Conservation (phyloP, 2,113 vertebrate species). For the Sturnus vulgaris region DNA sequence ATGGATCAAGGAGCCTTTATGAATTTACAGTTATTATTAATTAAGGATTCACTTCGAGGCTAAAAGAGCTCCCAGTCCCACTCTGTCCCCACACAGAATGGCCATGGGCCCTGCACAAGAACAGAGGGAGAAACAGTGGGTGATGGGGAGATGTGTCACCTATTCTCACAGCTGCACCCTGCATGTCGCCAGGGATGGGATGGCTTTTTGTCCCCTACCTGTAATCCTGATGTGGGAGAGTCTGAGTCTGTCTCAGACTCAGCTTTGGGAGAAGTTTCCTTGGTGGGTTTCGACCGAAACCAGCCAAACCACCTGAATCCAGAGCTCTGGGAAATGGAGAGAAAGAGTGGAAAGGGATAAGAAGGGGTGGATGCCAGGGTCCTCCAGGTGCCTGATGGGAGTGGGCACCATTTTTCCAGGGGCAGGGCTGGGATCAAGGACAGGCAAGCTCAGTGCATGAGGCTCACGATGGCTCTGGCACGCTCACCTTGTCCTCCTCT, state of each 20-base stretch:
- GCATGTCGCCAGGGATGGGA: not conserved
- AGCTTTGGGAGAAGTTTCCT: not conserved
- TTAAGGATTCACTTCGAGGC: not conserved
- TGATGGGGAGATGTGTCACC: not conserved
- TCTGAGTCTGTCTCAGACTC: not conserved
- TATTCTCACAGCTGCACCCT: not conserved
- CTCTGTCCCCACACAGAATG: not conserved
- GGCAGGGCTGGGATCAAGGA: not conserved
- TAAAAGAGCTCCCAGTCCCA: accelerated
- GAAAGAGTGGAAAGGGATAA: not conserved
- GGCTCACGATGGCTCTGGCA: accelerated
- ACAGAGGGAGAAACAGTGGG: not conserved
- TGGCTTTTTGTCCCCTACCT: not conserved
- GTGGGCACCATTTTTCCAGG: not conserved
- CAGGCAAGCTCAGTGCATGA: not conserved
- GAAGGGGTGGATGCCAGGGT: not conserved
- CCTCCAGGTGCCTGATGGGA: not conserved
- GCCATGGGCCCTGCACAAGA: accelerated
- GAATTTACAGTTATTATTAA: not conserved
- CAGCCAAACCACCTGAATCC: slow-evolving; percentile 89
- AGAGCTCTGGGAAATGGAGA: slow-evolving; percentile 60
- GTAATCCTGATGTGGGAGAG: not conserved
- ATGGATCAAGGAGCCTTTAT: not conserved
- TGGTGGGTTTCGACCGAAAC: slow-evolving; percentile 79
- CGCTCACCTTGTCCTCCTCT: slow-evolving; percentile 49